Conservation (phyloP, 2,797 vertebrate genomes). For the Ptychobarbus kaznakovi region DNA sequence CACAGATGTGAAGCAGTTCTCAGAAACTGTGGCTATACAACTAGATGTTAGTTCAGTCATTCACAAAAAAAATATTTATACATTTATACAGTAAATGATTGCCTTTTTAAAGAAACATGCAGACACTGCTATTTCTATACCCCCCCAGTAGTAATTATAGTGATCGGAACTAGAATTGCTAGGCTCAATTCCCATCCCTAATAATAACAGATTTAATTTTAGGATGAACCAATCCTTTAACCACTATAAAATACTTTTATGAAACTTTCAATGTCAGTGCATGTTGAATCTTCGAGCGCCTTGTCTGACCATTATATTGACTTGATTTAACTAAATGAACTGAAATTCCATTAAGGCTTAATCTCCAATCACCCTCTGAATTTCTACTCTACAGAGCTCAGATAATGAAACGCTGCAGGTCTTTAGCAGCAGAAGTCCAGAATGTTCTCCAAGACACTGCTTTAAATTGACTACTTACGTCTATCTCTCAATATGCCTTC, state of each 20-base stretch:
- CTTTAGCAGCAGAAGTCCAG: constrained; percentile 53
- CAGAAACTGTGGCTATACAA: no score
- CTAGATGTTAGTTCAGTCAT: no score
- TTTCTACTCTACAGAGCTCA: constrained; percentile 69
- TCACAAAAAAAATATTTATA: no score
- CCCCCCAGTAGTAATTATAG: not conserved
- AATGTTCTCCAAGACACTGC: constrained; percentile 9
- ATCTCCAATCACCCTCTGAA: constrained; percentile 20
- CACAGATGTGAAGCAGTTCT: no score
- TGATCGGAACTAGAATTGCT: not conserved
- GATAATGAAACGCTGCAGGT: constrained; percentile 75
- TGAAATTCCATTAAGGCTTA: constrained; percentile 12
- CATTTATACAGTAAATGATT: no score
- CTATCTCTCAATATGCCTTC: constrained; percentile 44
- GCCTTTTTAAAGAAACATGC: no score
- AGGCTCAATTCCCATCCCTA: not conserved
- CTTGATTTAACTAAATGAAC: constrained; percentile 12
- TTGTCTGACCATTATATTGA: constrained; percentile 21
- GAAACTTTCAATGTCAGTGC: constrained; percentile 2
- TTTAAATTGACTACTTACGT: constrained; percentile 66
- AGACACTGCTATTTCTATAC: no score
- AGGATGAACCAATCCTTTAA: not conserved
- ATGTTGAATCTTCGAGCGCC: not conserved
- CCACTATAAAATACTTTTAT: not conserved
- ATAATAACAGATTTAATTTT: not conserved